Base-by-base conservation (phyloP, 1,140 invertebrate species). In the Mizuhopecten yessoensis region DNA sequence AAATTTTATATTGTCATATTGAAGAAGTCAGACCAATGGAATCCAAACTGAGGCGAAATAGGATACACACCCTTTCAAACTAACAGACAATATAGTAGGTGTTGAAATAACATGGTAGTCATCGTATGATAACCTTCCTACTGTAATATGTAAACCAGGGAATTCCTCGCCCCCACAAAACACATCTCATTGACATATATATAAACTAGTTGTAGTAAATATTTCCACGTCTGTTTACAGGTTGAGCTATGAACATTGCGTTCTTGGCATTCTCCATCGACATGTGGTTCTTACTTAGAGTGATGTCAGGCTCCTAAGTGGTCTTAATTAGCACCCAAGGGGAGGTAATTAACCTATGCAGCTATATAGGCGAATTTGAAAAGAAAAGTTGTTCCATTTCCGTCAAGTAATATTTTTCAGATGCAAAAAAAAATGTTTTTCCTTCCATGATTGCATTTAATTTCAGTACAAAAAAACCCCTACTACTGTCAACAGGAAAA, bases 101-200 rank as follows among this genome's bases (percentile, higher is more conserved):
- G 45, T 49, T 49, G 45, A 49, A 75, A 75, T 29, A 29, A 75
- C 57, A 75, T 75, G 29, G 1, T 29, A 75, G 36, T 39, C 13
- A 75, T 75, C 57, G 5, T 29, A n/a, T 75, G 57, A 75, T 75
- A 75, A 75, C 57, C n/a, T n/a, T 75, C 29, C n/a, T n/a, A 3
- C 57, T 75, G 23, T 39, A 15, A n/a, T 75, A n/a, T 75, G 23
- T 75, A 75, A 75, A 75, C 29, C n/a, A 75, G 29, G 57, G 29
- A 75, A 75, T 75, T 75, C 57, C 57, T 75, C 23, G 57, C 57
- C 57, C 57, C 57, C 57, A 75, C 57, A 23, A 75, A 75, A 75
- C n/a, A n/a, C 57, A 75, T 29, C 57, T 75, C 57, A 11, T 75
- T 75, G 57, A 75, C 57, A 75, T 75, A 75, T n/a, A 75, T 75